Percentiles rank a stretch among this genome's conserved stretches.
These are phyloP conservation scores for Nothocercus julius DNA, from an alignment of 2,113 vertebrate genomes.

Conservation along the genomic window DNA sequence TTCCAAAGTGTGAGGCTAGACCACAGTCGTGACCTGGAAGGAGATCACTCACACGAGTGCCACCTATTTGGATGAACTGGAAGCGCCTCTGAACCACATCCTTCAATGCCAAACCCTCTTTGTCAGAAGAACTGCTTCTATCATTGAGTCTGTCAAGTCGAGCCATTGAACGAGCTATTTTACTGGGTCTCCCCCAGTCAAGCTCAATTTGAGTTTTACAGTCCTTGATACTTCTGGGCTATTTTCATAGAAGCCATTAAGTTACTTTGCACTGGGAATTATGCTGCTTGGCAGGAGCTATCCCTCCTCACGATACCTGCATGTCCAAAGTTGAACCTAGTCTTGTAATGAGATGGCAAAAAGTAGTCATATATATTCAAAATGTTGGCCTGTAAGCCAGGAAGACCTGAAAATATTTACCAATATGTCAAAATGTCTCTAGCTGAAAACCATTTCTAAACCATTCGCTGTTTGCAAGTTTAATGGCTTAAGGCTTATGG, in stretches of 20 bases:
- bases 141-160: conserved; percentile 27
- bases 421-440: conserved; percentile 71
- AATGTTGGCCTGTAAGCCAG: conserved; percentile 64
- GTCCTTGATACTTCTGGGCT: conserved; percentile 52
- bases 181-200: conserved; percentile 22
- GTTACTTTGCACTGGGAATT: conserved; percentile 52
- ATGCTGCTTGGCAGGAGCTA: conserved; percentile 23
- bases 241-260: conserved; percentile 56
- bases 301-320: conserved; percentile 42
- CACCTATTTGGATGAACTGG: not conserved
- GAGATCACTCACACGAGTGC: not conserved
- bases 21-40: not conserved
- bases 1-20: not conserved
- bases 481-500: conserved; percentile 70
- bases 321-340: conserved; percentile 45
- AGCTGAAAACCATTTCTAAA: conserved; percentile 59
- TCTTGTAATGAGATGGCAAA: conserved; percentile 65
- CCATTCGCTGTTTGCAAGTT: conserved; percentile 68
- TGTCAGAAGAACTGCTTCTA: conserved; percentile 5
- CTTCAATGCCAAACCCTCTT: not conserved
- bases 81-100: not conserved
- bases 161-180: conserved; percentile 26
- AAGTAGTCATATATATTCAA: conserved; percentile 72
- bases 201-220: conserved; percentile 56
- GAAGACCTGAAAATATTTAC: conserved; percentile 71